These are phyloP conservation scores for Aspidiotus rigidus DNA, from an alignment of 2,888 invertebrate genomes.

Conservation along the genomic window DNA sequence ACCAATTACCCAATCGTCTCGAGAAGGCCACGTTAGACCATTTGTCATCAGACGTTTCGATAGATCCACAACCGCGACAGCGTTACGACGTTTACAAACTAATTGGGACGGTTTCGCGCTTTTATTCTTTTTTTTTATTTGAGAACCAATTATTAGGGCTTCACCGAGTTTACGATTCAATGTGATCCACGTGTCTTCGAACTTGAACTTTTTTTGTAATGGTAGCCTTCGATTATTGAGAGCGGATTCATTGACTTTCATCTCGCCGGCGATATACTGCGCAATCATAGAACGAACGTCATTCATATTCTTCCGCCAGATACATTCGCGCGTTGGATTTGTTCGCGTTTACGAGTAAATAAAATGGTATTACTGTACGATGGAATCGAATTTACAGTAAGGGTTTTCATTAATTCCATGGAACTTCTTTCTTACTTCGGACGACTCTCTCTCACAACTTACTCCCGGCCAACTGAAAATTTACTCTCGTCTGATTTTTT, in stretches of 20 bases:
- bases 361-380: no score
- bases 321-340: background rate
- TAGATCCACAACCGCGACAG: constrained; percentile 22
- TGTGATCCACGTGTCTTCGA: constrained; percentile 30
- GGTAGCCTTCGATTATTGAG: constrained; percentile 12
- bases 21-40: constrained; percentile 17
- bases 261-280: constrained; percentile 25
- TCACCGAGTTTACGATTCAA: constrained; percentile 29
- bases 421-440: background rate
- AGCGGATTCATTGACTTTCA: constrained; percentile 18
- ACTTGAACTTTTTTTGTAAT: constrained; percentile 24
- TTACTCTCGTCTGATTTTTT: no score
- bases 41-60: constrained; percentile 25
- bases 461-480: no score
- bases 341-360: background rate
- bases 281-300: constrained; percentile 21
- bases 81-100: constrained; percentile 24
- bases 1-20: constrained; percentile 25
- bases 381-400: no score
- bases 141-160: constrained; percentile 5
- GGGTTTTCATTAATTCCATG: background rate
- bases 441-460: no score
- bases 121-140: background rate
- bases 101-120: constrained; percentile 7
- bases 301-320: background rate